Percentiles rank a stretch among this genome's conserved stretches.
phyloP scores from a whole-genome alignment of 2,888 invertebrate species.

The Anticlea derivata region DNA sequence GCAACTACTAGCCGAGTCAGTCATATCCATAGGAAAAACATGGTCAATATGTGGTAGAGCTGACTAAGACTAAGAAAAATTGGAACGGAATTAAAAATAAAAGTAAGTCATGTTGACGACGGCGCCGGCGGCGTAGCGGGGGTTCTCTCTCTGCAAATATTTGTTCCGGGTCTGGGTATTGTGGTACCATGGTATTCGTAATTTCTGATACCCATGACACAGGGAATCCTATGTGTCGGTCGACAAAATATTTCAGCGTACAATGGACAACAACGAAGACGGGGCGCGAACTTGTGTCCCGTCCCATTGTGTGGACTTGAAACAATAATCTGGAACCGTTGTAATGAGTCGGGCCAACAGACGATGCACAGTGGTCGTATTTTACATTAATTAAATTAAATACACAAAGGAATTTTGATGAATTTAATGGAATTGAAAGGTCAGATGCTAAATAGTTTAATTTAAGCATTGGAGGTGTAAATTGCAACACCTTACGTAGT shows the following conservation, averaged over 20 bases:
- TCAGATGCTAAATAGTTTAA: conserved; percentile 8
- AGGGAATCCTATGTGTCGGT: background rate
- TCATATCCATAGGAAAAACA: no score
- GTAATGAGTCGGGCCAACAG: conserved; percentile 62
- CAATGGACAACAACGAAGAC: conserved; percentile 56
- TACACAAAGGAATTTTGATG: conserved; percentile 13
- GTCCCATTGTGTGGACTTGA: conserved; percentile 76
- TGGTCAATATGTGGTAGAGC: no score
- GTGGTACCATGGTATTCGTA: background rate
- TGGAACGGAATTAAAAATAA: no score
- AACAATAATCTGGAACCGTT: conserved; percentile 76
- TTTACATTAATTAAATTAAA: conserved; percentile 25
- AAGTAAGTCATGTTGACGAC: no score
- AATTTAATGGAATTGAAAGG: conserved; percentile 16
- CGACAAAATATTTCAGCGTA: conserved; percentile 33
- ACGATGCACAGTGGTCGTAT: conserved; percentile 47
- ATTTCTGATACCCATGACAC: background rate
- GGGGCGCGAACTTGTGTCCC: conserved; percentile 72
- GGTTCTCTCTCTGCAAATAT: no score
- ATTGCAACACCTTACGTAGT: background rate
- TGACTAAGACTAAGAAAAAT: no score
- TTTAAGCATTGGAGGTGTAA: background rate
- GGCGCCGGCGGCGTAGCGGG: no score
- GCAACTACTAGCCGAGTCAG: no score
- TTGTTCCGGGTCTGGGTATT: no score